Base-by-base conservation (phyloP, 2,888 invertebrate species). In the Zaprionus obscuricornis region DNA sequence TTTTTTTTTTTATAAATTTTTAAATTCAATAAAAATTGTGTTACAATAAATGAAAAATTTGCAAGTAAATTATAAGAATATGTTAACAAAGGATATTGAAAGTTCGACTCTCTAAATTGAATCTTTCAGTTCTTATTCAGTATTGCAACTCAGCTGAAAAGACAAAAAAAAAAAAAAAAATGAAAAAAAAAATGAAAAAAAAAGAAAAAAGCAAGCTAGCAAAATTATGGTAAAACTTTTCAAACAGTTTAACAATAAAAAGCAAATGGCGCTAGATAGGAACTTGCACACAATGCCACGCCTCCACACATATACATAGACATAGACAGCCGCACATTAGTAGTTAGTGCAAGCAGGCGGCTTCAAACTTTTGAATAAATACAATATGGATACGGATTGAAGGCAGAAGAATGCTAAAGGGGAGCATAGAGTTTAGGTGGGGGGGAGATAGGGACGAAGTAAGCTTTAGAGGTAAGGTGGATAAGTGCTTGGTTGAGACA, bases 311-410 rank as follows among this genome's bases (percentile, higher is more conserved):
- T 18, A 45, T 37, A 50, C 14, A 37, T 1, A 46, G 20, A 34
- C 36, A 43, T 37, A 57, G 56, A 52, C 40, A 73, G 79, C 79
- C 81, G 81, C 81, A 85, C 79, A 81, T 85, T 83, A 81, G 81
- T 81, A 81, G 85, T 85, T 85, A 83, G 85, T 85, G 81, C 85
- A 83, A 81, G 81, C 81, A 85, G 81, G 76, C 81, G 79, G 67
- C 74, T 59, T 65, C 74, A 67, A 84, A 78, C 78, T 85, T 78
- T 79, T 78, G 70, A 85, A 79, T 85, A 79, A 85, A 79, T 85
- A 85, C 83, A 79, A 79, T 83, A 85, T 66, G 47, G 47, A 42
- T 43, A 31, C 26, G 40, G 37, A 51, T 33, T 11, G 50, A 18
- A 10, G 16, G 29, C 11, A 22, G 22, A 0, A 18, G 3, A 3